Conservation (phyloP, 2,113 vertebrate genomes). For the Thunnus maccoyii region DNA sequence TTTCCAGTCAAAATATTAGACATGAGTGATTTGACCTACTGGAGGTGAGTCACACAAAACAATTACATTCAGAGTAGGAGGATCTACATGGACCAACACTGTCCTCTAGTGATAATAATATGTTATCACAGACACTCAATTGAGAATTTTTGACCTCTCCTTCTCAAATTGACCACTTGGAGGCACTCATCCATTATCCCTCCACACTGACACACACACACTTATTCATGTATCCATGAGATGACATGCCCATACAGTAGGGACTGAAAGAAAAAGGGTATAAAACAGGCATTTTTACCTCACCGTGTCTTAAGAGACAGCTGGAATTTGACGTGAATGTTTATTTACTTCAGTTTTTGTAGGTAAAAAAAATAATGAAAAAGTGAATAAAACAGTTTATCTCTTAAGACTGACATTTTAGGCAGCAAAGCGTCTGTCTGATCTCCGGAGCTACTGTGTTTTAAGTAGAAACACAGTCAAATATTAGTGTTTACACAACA, state of each 20-base stretch:
- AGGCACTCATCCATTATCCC: neutral
- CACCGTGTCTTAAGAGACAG: neutral
- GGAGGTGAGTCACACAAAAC: neutral
- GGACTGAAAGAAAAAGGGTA: neutral
- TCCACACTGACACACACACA: neutral
- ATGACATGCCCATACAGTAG: neutral
- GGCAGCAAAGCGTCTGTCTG: neutral
- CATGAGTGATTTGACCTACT: neutral
- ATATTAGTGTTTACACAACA: neutral
- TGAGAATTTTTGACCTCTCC: neutral
- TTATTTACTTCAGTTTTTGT: too few relatives aligned
- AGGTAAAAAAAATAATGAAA: too few relatives aligned
- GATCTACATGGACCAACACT: neutral
- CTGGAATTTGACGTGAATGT: too few relatives aligned
- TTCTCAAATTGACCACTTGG: constrained; percentile 6
- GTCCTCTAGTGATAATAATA: constrained; percentile 7
- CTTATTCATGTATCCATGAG: neutral
- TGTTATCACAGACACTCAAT: neutral
- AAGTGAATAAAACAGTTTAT: too few relatives aligned
- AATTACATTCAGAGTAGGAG: neutral
- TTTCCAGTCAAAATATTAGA: neutral
- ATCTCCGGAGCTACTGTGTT: neutral
- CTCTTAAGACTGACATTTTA: neutral
- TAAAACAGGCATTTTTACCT: neutral
- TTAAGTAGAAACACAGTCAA: neutral